Evolutionary conservation across 2,888 invertebrate species (phyloP).

Genomic region (Psococerastis gibbosa): DNA sequence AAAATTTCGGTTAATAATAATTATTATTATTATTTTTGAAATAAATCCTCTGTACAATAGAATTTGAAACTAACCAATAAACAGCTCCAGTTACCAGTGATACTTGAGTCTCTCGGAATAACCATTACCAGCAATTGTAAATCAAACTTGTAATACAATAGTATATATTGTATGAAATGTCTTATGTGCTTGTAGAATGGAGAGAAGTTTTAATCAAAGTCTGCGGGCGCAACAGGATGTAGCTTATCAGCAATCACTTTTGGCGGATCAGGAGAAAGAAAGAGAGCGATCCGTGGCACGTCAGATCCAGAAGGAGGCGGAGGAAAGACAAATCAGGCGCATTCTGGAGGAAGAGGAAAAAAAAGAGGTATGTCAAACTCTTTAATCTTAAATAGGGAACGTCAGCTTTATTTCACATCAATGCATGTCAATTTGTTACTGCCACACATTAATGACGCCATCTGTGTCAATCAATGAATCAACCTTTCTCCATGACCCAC

Average conservation of each 20-base stretch:
- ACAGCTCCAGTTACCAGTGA: too few relatives aligned
- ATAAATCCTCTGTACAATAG: too few relatives aligned
- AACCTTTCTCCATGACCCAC: too few relatives aligned
- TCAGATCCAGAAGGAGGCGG: conserved; percentile 31
- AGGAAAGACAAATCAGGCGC: conserved; percentile 32
- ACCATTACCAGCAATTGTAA: not conserved
- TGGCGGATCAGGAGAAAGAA: conserved; percentile 91
- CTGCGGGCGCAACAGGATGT: conserved; percentile 82
- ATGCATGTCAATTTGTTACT: too few relatives aligned
- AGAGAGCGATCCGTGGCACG: conserved; percentile 41
- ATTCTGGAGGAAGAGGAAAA: conserved; percentile 24
- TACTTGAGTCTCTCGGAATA: too few relatives aligned
- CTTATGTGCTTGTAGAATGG: conserved; percentile 35
- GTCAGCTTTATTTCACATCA: too few relatives aligned
- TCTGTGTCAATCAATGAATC: too few relatives aligned
- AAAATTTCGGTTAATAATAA: too few relatives aligned
- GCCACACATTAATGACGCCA: too few relatives aligned
- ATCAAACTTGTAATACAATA: not conserved
- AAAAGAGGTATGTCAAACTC: conserved; percentile 23
- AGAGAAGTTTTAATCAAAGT: conserved; percentile 67
- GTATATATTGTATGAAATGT: conserved; percentile 4
- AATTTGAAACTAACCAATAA: too few relatives aligned
- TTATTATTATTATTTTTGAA: too few relatives aligned
- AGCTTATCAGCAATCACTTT: conserved; percentile 77
- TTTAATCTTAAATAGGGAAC: too few relatives aligned